Conservation (phyloP, 2,797 vertebrate species). For the Coregonus suidteri region DNA sequence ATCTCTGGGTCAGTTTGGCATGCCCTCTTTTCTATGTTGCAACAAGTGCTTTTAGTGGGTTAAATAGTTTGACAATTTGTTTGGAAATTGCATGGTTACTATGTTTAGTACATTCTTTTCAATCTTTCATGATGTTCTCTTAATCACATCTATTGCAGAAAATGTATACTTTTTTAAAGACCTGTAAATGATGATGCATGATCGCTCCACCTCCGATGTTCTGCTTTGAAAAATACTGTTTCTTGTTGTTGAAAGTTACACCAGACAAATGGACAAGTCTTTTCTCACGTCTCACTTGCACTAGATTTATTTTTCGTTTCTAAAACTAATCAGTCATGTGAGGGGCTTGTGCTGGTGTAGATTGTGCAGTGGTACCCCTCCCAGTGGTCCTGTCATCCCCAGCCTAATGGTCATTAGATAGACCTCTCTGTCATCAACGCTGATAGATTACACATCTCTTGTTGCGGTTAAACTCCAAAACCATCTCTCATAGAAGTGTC, state of each 20-base stretch:
- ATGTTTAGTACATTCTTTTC: neutral
- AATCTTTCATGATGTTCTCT: too few species aligned
- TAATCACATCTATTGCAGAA: constrained; percentile 41
- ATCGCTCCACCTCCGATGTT: constrained; percentile 42
- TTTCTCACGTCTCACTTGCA: constrained; percentile 64
- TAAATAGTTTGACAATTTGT: constrained; percentile 29
- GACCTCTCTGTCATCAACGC: constrained; percentile 73
- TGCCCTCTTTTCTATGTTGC: constrained; percentile 4
- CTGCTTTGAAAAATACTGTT: constrained; percentile 58
- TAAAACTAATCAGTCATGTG: constrained; percentile 74
- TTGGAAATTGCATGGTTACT: constrained; percentile 29
- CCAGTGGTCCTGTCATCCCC: constrained; percentile 75
- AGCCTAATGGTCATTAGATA: constrained; percentile 79
- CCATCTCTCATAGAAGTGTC: constrained; percentile 70
- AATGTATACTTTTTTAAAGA: constrained; percentile 50
- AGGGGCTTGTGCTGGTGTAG: constrained; percentile 66
- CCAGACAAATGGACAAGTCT: constrained; percentile 44
- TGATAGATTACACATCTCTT: constrained; percentile 75
- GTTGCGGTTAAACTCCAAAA: constrained; percentile 67
- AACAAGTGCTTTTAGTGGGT: constrained; percentile 29
- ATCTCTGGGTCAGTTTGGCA: constrained; percentile 11
- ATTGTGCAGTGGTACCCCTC: constrained; percentile 68
- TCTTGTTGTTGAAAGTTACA: constrained; percentile 70
- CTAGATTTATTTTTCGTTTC: constrained; percentile 72
- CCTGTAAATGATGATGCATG: constrained; percentile 65